Percentiles rank a stretch among this genome's conserved stretches.
phyloP scores from a whole-genome alignment of 2,113 vertebrate species.

The Triplophysa tibetana region DNA sequence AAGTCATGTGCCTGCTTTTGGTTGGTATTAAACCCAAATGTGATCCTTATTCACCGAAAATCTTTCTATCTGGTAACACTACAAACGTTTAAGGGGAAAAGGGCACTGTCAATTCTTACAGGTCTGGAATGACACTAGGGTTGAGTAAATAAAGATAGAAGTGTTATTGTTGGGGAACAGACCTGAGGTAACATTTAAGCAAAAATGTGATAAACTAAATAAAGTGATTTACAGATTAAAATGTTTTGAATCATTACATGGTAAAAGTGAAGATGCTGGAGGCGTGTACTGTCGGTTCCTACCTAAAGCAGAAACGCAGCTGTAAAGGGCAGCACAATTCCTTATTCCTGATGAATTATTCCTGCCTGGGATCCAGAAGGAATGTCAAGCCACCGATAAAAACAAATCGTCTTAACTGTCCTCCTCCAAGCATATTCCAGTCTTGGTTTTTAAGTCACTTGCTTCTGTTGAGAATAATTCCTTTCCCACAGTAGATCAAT shows the following conservation, averaged over 20 bases:
- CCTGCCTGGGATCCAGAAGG: slow-evolving; percentile 21
- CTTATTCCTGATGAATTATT: slow-evolving; percentile 35
- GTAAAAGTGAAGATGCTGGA: background rate
- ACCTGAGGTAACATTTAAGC: no score
- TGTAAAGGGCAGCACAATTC: background rate
- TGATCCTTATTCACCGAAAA: no score
- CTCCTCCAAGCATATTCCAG: slow-evolving; percentile 19
- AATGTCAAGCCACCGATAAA: slow-evolving; percentile 24
- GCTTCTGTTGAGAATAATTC: slow-evolving; percentile 18
- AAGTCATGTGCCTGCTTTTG: background rate
- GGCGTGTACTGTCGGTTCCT: slow-evolving; percentile 10
- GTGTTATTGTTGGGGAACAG: no score
- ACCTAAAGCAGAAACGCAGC: slow-evolving; percentile 45
- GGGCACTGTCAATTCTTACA: no score
- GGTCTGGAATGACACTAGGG: no score
- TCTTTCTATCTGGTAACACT: no score
- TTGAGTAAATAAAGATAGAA: no score
- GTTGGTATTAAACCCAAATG: no score
- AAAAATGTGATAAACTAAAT: no score
- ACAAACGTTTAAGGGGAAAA: no score
- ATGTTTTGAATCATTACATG: no score
- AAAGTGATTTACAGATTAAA: no score
- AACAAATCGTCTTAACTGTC: slow-evolving; percentile 9
- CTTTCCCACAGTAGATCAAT: background rate
- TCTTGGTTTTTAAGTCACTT: background rate